Percentiles rank a stretch among this genome's conserved stretches.
Conservation (phyloP, 1,140 invertebrate genomes). For the Penaeus indicus region DNA sequence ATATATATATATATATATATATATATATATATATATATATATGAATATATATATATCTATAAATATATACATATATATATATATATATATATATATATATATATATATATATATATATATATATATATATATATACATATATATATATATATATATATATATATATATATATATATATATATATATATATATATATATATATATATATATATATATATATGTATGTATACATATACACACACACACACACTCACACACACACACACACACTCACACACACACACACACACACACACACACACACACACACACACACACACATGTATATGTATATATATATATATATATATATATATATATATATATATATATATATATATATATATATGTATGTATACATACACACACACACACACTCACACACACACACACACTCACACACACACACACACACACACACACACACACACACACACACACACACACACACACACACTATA, state of each 20-base stretch:
- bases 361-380: too few species aligned
- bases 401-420: too few species aligned
- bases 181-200: conserved; percentile 1
- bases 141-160: not conserved
- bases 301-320: too few species aligned
- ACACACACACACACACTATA: too few species aligned
- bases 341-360: too few species aligned
- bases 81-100: not conserved
- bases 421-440: too few species aligned
- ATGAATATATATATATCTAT: not conserved
- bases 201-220: conserved; percentile 30
- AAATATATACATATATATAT: not conserved
- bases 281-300: not conserved
- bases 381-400: not conserved
- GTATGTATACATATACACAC: not conserved
- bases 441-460: conserved; percentile 10
- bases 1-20: conserved; percentile 8
- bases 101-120: not conserved
- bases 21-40: conserved; percentile 27
- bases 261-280: too few species aligned
- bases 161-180: not conserved
- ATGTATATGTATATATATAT: too few species aligned
- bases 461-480: not conserved
- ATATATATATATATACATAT: not conserved
- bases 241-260: too few species aligned